A percentile compares a stretch with the other conserved stretches of the same genome.
Evolutionary conservation across 1,140 invertebrate genomes (phyloP).

Genomic region (Trachelipus rathkii): DNA sequence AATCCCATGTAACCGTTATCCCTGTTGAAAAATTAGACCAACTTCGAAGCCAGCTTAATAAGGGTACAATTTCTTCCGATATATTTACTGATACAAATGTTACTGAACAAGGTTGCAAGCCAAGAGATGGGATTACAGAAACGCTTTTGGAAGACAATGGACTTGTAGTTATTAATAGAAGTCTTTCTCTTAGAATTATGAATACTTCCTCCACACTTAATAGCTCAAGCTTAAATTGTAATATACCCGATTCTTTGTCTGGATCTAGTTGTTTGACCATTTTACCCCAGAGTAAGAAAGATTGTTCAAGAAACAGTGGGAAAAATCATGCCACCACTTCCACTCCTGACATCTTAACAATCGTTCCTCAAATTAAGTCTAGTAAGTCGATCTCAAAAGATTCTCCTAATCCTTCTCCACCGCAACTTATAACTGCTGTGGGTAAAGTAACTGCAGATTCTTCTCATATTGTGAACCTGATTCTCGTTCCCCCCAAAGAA

Average conservation of each 20-base stretch:
- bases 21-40: background rate
- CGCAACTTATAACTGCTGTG: slow-evolving; percentile 12
- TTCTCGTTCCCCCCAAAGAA: slow-evolving; percentile 35
- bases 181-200: slow-evolving; percentile 42
- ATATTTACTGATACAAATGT: too few relatives aligned
- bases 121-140: slow-evolving; percentile 3
- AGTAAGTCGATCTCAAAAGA: slow-evolving; percentile 27
- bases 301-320: slow-evolving; percentile 4
- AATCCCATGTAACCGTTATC: background rate
- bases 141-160: slow-evolving; percentile 36
- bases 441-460: slow-evolving; percentile 14
- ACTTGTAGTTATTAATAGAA: slow-evolving; percentile 42
- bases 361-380: slow-evolving; percentile 41
- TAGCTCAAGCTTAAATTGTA: slow-evolving; percentile 19
- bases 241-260: slow-evolving; percentile 19
- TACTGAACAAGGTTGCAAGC: background rate
- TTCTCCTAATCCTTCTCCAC: background rate
- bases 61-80: background rate
- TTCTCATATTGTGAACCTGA: slow-evolving; percentile 40
- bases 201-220: slow-evolving; percentile 24
- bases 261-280: slow-evolving; percentile 35
- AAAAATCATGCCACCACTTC: slow-evolving; percentile 22
- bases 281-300: slow-evolving; percentile 37
- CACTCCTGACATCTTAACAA: slow-evolving; percentile 43
- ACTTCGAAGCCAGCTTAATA: background rate